phyloP scores from a whole-genome alignment of 2,113 vertebrate species.

The Corythoichthys intestinalis region DNA sequence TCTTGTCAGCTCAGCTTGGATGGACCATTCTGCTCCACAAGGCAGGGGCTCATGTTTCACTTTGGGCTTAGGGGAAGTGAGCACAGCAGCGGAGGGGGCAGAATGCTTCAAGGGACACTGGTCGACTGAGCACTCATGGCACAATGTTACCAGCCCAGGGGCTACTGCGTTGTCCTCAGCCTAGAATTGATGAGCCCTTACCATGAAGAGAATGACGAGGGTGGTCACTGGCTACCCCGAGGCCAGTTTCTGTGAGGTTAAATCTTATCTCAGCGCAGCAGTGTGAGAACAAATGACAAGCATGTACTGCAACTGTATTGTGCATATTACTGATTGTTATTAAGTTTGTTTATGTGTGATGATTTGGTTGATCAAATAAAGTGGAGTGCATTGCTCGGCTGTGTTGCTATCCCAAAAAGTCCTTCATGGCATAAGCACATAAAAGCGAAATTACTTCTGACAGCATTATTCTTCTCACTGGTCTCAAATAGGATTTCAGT shows the following conservation, averaged over 20 bases:
- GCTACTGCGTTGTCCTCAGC: constrained; percentile 61
- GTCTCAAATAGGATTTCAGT: background rate
- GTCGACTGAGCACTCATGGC: constrained; percentile 64
- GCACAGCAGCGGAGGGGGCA: constrained; percentile 50
- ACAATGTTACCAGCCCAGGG: constrained; percentile 55
- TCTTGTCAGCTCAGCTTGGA: constrained; percentile 58
- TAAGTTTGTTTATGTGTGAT: background rate
- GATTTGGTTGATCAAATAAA: background rate
- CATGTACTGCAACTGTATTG: constrained; percentile 22
- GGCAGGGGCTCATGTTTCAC: constrained; percentile 63
- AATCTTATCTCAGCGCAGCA: constrained; percentile 57
- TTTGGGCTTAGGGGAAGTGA: constrained; percentile 59
- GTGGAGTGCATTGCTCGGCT: background rate
- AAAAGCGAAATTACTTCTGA: background rate
- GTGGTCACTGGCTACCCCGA: constrained; percentile 21
- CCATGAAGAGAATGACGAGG: constrained; percentile 49
- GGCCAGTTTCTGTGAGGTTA: constrained; percentile 37
- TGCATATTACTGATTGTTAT: background rate
- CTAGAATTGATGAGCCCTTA: constrained; percentile 64
- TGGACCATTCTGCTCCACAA: constrained; percentile 61
- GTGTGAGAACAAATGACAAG: constrained; percentile 37
- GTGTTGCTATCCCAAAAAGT: background rate
- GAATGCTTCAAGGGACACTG: constrained; percentile 59
- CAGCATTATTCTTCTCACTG: background rate
- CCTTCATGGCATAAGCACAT: background rate